These are phyloP conservation scores for Bombus waltoni DNA, from an alignment of 1,140 invertebrate genomes.

Conservation along the genomic window DNA sequence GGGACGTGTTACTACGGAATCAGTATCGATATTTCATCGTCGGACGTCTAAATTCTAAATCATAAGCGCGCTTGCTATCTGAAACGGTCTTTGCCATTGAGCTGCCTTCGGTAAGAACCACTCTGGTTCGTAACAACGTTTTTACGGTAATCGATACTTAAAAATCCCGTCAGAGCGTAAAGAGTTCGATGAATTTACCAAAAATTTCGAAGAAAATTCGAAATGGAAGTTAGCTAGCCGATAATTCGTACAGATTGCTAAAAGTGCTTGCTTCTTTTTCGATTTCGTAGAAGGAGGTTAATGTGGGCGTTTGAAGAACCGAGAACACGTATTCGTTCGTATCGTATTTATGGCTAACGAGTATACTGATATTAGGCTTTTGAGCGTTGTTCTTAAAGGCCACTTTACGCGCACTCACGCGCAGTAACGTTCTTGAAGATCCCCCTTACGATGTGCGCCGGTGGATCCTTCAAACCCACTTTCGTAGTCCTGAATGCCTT, in stretches of 20 bases:
- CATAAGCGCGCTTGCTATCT: background rate
- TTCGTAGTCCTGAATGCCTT: constrained; percentile 17
- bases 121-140: background rate
- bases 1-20: background rate
- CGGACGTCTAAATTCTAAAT: background rate
- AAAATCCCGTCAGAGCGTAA: background rate
- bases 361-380: constrained; percentile 23
- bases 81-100: too few species aligned
- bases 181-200: background rate
- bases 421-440: constrained; percentile 50
- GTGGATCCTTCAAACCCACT: constrained; percentile 50
- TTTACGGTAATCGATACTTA: background rate
- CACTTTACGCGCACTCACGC: constrained; percentile 58
- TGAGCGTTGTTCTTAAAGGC: constrained; percentile 59
- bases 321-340: constrained; percentile 53
- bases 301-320: constrained; percentile 45
- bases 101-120: too few species aligned
- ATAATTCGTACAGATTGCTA: background rate
- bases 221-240: too few species aligned
- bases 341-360: constrained; percentile 55
- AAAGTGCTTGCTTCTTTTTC: background rate
- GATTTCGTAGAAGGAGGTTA: background rate
- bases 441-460: constrained; percentile 34
- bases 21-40: background rate
- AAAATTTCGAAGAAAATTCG: background rate